Evolutionary conservation across 2,888 invertebrate genomes (phyloP).

Genomic region (Tetramorium bicarinatum): DNA sequence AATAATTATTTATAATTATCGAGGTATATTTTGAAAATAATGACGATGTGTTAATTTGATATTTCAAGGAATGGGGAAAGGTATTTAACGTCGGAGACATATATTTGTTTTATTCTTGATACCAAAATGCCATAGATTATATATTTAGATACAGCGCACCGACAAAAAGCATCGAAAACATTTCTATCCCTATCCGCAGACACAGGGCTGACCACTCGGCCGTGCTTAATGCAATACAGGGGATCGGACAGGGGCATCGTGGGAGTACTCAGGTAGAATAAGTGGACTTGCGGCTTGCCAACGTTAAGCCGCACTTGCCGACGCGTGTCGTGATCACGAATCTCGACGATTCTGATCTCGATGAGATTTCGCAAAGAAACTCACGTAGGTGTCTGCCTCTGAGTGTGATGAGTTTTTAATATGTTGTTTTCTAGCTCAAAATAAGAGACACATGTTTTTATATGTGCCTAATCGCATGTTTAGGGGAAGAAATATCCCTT

Average conservation of each 20-base stretch:
- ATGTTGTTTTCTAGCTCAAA: no score
- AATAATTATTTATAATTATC: background rate
- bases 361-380: background rate
- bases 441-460: no score
- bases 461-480: no score
- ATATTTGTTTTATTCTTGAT: background rate
- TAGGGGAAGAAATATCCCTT: no score
- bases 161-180: background rate
- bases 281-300: slow-evolving; percentile 75
- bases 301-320: slow-evolving; percentile 46
- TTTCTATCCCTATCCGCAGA: slow-evolving; percentile 64
- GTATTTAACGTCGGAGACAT: background rate
- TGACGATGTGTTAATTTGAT: background rate
- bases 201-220: slow-evolving; percentile 69
- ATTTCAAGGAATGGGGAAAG: background rate
- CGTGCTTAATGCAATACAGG: slow-evolving; percentile 74
- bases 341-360: slow-evolving; percentile 29
- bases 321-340: slow-evolving; percentile 48
- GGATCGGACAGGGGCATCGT: slow-evolving; percentile 58
- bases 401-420: no score
- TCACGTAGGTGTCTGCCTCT: no score
- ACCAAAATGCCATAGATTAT: background rate
- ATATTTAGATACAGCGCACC: background rate
- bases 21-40: background rate
- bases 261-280: slow-evolving; percentile 80